phyloP scores from a whole-genome alignment of 2,113 vertebrate genomes.

The Vanacampus margaritifer region DNA sequence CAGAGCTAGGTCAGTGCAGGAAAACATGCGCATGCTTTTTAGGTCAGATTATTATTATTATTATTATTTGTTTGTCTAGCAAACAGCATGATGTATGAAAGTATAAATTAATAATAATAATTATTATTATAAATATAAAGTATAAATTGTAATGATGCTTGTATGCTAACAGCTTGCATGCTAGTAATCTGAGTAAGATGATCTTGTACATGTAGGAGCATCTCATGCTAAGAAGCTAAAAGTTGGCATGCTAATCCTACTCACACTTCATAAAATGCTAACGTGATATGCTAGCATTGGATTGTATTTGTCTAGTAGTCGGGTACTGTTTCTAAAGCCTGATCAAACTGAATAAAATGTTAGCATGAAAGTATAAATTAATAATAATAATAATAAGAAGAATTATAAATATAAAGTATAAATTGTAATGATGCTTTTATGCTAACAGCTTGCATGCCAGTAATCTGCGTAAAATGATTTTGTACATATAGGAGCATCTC shows the following conservation, averaged over 20 bases:
- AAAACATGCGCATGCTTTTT: not conserved
- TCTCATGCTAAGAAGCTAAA: too few relatives aligned
- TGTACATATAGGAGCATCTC: not conserved
- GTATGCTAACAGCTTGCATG: not conserved
- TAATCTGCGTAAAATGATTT: not conserved
- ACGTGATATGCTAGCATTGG: too few relatives aligned
- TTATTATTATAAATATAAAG: too few relatives aligned
- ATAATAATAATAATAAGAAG: too few relatives aligned
- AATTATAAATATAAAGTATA: too few relatives aligned
- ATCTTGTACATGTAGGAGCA: not conserved
- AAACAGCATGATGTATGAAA: not conserved
- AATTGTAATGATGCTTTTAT: too few relatives aligned
- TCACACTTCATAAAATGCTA: too few relatives aligned
- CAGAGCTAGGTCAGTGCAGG: constrained; percentile 70
- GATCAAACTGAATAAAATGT: not conserved
- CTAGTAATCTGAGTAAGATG: not conserved
- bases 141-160: too few relatives aligned
- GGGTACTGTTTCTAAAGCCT: not conserved
- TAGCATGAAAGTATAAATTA: too few relatives aligned
- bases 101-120: too few relatives aligned
- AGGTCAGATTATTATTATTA: not conserved
- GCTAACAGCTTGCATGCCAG: not conserved
- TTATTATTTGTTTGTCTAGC: not conserved
- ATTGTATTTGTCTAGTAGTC: not conserved
- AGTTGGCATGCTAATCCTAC: too few relatives aligned